A percentile compares a stretch with the other conserved stretches of the same genome.
Evolutionary conservation across 2,797 vertebrate species (phyloP).

Genomic region (Alosa sapidissima): DNA sequence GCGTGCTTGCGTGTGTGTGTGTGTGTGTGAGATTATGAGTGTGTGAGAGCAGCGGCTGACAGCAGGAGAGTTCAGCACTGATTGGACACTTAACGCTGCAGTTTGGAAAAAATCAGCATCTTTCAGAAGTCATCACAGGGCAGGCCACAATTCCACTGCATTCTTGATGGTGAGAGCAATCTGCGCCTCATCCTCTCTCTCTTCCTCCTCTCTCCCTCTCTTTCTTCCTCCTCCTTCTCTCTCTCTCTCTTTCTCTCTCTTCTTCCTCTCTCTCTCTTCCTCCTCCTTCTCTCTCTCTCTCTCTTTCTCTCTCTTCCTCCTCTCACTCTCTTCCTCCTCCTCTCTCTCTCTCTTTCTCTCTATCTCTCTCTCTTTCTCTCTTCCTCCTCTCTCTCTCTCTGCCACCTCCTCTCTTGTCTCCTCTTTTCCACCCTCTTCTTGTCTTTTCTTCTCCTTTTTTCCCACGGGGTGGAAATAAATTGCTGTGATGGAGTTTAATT

Average conservation of each 20-base stretch:
- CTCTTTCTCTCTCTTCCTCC: neutral
- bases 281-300: neutral
- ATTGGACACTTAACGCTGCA: neutral
- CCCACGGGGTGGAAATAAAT: no score
- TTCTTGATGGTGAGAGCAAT: neutral
- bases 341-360: neutral
- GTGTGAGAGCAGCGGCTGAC: neutral
- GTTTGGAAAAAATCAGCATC: neutral
- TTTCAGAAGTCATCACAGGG: neutral
- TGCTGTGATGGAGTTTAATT: no score
- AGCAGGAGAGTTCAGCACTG: neutral
- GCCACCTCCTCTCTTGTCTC: neutral
- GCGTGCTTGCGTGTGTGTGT: slow-evolving; percentile 3
- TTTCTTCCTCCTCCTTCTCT: no score
- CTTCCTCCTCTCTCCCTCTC: no score
- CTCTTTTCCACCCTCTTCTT: neutral
- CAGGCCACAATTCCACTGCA: neutral
- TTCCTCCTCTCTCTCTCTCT: neutral
- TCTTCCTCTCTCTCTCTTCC: neutral
- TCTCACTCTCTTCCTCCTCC: neutral
- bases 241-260: no score
- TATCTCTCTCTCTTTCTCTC: neutral
- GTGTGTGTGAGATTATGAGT: neutral
- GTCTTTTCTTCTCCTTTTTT: neutral
- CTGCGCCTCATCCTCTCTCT: neutral